Evolutionary conservation across 64 coral and sea anemone genomes (phyloP).

Genomic region (Porites australiensis): DNA sequence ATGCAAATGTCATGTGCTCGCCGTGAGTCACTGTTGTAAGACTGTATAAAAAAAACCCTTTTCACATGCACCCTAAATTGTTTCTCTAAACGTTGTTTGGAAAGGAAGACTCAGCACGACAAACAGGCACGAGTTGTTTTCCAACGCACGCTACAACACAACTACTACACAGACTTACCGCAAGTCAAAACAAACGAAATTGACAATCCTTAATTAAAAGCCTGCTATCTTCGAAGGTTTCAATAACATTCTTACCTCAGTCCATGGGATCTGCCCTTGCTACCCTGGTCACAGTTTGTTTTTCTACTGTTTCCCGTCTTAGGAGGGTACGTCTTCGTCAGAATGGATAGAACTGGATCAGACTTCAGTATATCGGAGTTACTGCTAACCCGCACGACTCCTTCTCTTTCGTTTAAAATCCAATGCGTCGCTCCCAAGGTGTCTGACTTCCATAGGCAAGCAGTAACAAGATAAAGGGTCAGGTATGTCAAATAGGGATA

Average conservation of each 20-base stretch:
- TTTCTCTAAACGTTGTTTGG: too few relatives aligned
- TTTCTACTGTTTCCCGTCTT: slow-evolving; percentile 66
- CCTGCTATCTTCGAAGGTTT: neutral
- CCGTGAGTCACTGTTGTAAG: neutral
- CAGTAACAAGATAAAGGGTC: slow-evolving; percentile 87
- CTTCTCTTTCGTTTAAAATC: slow-evolving; percentile 89
- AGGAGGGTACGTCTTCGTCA: slow-evolving; percentile 82
- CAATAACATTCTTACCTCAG: slow-evolving; percentile 25
- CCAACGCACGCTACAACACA: neutral
- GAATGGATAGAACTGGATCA: slow-evolving; percentile 86
- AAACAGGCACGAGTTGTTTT: neutral
- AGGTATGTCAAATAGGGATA: slow-evolving; percentile 78
- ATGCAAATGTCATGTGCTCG: slow-evolving; percentile 18
- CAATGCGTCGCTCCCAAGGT: slow-evolving; percentile 90
- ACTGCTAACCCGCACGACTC: slow-evolving; percentile 66
- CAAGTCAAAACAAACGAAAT: slow-evolving; percentile 56
- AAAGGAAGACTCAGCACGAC: neutral
- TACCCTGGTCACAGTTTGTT: slow-evolving; percentile 76
- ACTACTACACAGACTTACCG: neutral
- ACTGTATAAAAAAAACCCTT: too few relatives aligned
- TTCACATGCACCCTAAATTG: too few relatives aligned
- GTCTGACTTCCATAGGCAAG: slow-evolving; percentile 84
- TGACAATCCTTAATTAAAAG: slow-evolving; percentile 23
- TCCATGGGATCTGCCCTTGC: slow-evolving; percentile 57
- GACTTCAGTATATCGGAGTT: slow-evolving; percentile 84